phyloP scores from a whole-genome alignment of 2,113 vertebrate genomes.

The Sinocyclocheilus maitianheensis region DNA sequence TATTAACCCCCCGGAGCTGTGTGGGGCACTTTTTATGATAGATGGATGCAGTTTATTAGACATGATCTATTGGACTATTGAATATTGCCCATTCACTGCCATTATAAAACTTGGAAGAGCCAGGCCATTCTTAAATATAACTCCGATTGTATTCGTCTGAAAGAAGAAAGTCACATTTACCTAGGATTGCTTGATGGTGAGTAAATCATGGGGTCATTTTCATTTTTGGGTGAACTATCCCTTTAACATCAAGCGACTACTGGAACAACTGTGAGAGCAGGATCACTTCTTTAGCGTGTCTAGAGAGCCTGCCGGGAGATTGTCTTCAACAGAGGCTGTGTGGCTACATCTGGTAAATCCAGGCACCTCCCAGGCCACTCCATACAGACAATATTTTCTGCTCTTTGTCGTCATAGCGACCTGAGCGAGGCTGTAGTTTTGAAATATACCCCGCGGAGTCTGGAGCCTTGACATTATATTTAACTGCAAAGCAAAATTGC shows the following conservation, averaged over 20 bases:
- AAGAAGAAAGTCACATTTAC: too few relatives aligned
- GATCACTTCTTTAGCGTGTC: background rate
- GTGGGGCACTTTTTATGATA: too few relatives aligned
- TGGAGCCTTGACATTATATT: constrained; percentile 66
- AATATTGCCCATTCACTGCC: too few relatives aligned
- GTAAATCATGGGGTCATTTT: too few relatives aligned
- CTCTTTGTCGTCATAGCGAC: constrained; percentile 58
- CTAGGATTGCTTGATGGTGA: too few relatives aligned
- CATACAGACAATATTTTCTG: constrained; percentile 57
- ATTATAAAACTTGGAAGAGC: too few relatives aligned
- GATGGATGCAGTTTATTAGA: too few relatives aligned
- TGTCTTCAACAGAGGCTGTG: background rate
- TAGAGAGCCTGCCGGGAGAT: background rate
- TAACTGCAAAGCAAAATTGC: constrained; percentile 62
- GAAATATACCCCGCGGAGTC: constrained; percentile 62
- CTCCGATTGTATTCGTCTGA: too few relatives aligned
- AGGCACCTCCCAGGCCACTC: constrained; percentile 36
- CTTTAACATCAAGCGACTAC: background rate
- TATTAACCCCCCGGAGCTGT: too few relatives aligned
- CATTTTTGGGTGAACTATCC: too few relatives aligned
- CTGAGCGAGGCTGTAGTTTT: constrained; percentile 64
- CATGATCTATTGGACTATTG: too few relatives aligned
- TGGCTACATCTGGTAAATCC: constrained; percentile 30
- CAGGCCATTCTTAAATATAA: too few relatives aligned
- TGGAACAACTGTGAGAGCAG: background rate